Conservation (phyloP, 1,140 invertebrate genomes). For the Drosophila littoralis region DNA sequence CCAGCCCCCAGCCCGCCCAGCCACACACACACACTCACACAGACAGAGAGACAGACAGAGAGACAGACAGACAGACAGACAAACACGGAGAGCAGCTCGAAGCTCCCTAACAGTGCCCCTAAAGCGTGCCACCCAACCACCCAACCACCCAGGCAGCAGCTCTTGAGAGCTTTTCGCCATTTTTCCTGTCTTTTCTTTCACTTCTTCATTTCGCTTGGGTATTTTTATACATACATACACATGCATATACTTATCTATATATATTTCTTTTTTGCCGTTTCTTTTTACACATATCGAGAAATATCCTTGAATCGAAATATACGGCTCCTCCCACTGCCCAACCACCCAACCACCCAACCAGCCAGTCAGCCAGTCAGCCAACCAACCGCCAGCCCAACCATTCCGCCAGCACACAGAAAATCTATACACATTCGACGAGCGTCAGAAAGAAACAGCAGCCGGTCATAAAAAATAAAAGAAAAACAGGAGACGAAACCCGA, state of each 20-base stretch:
- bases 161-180: conserved; percentile 50
- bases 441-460: conserved; percentile 62
- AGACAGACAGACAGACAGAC: conserved; percentile 20
- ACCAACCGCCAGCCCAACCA: not conserved
- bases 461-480: conserved; percentile 55
- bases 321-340: conserved; percentile 62
- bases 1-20: not conserved
- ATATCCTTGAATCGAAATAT: conserved; percentile 81
- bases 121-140: not conserved
- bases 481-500: conserved; percentile 77
- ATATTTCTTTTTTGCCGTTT: conserved; percentile 34
- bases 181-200: conserved; percentile 67
- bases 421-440: conserved; percentile 72
- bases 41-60: conserved; percentile 25
- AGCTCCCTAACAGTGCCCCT: conserved; percentile 50
- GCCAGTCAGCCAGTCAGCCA: not conserved
- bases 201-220: conserved; percentile 46
- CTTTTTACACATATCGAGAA: conserved; percentile 78
- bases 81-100: conserved; percentile 38
- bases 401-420: conserved; percentile 34
- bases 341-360: conserved; percentile 8
- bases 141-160: conserved; percentile 1
- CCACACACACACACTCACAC: conserved; percentile 9
- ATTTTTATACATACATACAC: conserved; percentile 13
- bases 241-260: conserved; percentile 13